Evolutionary conservation across 2,797 vertebrate species (phyloP).

Genomic region (Micromesistius poutassou): DNA sequence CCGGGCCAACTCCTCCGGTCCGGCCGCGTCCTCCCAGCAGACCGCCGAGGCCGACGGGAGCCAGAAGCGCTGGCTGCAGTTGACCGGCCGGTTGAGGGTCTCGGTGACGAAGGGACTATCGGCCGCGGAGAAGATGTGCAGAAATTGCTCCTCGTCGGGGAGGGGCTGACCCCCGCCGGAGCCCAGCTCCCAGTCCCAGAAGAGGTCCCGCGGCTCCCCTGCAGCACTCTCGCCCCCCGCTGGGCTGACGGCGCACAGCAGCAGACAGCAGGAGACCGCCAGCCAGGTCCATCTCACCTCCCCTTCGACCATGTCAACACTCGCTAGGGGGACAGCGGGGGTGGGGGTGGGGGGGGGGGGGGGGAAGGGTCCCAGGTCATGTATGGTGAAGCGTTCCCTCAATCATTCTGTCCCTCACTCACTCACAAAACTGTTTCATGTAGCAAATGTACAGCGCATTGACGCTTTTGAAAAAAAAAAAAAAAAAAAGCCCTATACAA

Average conservation of each 20-base stretch:
- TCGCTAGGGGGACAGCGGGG: conserved; percentile 24
- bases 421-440: neutral
- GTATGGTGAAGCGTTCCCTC: neutral
- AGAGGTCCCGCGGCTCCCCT: neutral
- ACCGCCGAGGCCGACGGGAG: conserved; percentile 65
- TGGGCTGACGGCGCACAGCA: conserved; percentile 31
- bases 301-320: conserved; percentile 56
- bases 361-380: neutral
- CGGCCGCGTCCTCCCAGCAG: conserved; percentile 73
- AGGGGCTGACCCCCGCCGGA: conserved; percentile 62
- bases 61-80: conserved; percentile 77
- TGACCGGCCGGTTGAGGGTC: conserved; percentile 54
- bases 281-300: conserved; percentile 37
- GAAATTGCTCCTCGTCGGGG: conserved; percentile 62
- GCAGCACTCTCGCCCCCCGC: conserved; percentile 11
- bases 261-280: conserved; percentile 53
- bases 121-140: conserved; percentile 71
- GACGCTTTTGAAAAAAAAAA: neutral
- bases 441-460: neutral
- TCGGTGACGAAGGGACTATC: conserved; percentile 73
- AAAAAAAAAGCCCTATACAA: neutral
- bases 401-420: neutral
- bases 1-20: conserved; percentile 70
- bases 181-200: conserved; percentile 65
- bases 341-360: too few relatives aligned